Evolutionary conservation across 2,797 vertebrate species (phyloP).

Genomic region (Podarcis siculus): DNA sequence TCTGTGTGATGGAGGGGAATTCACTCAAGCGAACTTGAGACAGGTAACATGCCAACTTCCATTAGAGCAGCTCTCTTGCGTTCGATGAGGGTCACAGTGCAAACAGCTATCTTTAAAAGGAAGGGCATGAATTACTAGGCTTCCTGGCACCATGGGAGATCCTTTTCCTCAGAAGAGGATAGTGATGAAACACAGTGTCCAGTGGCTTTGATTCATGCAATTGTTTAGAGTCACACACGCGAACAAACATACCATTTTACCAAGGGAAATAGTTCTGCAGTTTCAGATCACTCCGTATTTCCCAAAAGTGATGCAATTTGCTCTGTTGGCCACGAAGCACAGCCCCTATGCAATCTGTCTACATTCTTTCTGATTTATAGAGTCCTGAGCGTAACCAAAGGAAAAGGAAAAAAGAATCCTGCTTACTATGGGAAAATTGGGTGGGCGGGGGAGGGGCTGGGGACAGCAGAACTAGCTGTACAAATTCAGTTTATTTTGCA

Average conservation of each 20-base stretch:
- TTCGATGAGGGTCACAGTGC: not conserved
- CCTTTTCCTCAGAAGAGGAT: slow-evolving; percentile 11
- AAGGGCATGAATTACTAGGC: not conserved
- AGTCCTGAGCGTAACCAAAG: slow-evolving; percentile 10
- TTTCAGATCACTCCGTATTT: slow-evolving; percentile 38
- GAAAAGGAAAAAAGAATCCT: slow-evolving; percentile 16
- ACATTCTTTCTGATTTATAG: slow-evolving; percentile 34
- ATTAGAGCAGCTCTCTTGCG: not conserved
- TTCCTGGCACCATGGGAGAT: not conserved
- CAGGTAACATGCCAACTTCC: not conserved
- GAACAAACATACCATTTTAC: slow-evolving; percentile 1
- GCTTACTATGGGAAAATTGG: not conserved
- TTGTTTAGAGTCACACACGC: slow-evolving; percentile 12
- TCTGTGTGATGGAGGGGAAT: not conserved
- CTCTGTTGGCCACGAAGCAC: not conserved
- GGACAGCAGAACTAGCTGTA: slow-evolving; percentile 36
- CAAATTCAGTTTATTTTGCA: slow-evolving; percentile 37
- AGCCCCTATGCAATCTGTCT: slow-evolving; percentile 15
- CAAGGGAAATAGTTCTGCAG: slow-evolving; percentile 30
- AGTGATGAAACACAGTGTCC: slow-evolving; percentile 23
- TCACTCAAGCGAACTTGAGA: too few relatives aligned
- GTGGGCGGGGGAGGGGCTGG: not conserved
- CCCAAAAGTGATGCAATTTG: slow-evolving; percentile 9
- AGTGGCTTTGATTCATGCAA: slow-evolving; percentile 30
- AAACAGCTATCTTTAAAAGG: not conserved